A percentile compares a stretch with the other conserved stretches of the same genome.
Conservation (phyloP, 2,888 invertebrate species). For the Augochlorella aurata region DNA sequence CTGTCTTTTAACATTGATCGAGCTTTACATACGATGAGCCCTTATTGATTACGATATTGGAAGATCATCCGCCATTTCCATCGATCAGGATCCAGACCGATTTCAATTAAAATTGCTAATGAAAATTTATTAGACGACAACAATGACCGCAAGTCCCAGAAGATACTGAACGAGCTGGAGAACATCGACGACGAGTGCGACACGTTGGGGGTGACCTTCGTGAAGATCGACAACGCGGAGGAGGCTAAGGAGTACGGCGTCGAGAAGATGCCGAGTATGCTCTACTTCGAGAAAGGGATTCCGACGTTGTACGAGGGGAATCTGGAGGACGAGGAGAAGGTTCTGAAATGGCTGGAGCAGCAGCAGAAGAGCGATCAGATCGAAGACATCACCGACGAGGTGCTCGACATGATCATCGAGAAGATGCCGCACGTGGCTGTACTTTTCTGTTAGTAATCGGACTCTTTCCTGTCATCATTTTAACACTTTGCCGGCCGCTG, state of each 20-base stretch:
- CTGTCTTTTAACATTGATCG: background rate
- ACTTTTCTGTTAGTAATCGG: conserved; percentile 90
- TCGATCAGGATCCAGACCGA: background rate
- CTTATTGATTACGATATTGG: background rate
- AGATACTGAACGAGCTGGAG: conserved; percentile 93
- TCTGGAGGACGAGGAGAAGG: conserved; percentile 94
- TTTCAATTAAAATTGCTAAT: background rate
- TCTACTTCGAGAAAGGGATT: conserved; percentile 94
- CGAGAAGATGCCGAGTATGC: conserved; percentile 91
- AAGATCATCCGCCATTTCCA: background rate
- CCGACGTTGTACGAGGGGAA: conserved; percentile 92
- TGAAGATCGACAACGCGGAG: conserved; percentile 94
- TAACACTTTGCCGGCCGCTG: too few relatives aligned
- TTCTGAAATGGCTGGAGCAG: conserved; percentile 92
- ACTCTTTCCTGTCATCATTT: conserved; percentile 5
- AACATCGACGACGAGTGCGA: conserved; percentile 97
- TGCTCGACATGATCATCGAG: conserved; percentile 94
- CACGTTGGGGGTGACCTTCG: conserved; percentile 93
- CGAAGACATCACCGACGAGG: conserved; percentile 96
- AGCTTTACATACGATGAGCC: too few relatives aligned
- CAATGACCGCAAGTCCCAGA: conserved; percentile 93
- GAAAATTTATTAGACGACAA: conserved; percentile 87
- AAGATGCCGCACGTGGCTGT: conserved; percentile 95
- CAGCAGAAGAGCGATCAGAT: conserved; percentile 95
- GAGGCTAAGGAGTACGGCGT: conserved; percentile 96